These are phyloP conservation scores for Meriones psammophilus DNA, from an alignment of 2,797 vertebrate species.

Conservation along the genomic window DNA sequence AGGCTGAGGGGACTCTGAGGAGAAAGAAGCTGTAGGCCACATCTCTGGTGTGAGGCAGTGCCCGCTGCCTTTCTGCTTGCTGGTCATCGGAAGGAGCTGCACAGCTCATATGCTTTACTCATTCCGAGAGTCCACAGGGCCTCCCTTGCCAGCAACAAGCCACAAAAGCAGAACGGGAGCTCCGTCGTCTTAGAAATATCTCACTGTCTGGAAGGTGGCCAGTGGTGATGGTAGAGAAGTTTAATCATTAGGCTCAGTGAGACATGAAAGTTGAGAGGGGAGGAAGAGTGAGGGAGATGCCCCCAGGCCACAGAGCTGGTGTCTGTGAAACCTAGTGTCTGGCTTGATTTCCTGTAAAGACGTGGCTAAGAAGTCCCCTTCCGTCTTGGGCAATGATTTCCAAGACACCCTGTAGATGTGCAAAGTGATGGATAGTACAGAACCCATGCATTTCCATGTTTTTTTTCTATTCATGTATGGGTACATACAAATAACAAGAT, in stretches of 20 bases:
- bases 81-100: not conserved
- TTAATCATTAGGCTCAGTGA: not conserved
- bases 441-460: not conserved
- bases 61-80: no score
- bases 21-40: not conserved
- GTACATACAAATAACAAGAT: not conserved
- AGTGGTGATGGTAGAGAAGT: not conserved
- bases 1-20: not conserved
- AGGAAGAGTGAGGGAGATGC: no score
- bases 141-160: not conserved
- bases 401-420: not conserved
- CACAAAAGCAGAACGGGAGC: conserved; percentile 58
- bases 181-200: not conserved
- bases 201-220: no score
- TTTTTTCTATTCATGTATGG: not conserved
- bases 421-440: not conserved
- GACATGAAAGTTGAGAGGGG: not conserved
- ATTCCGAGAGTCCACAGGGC: not conserved
- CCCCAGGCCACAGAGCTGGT: no score
- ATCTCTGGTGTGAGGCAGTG: not conserved
- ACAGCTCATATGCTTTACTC: not conserved
- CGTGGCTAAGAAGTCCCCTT: not conserved
- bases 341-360: not conserved
- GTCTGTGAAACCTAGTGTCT: not conserved
- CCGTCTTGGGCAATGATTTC: no score